These are phyloP conservation scores for Leucophenga montana DNA, from an alignment of 2,888 invertebrate species.

Conservation along the genomic window DNA sequence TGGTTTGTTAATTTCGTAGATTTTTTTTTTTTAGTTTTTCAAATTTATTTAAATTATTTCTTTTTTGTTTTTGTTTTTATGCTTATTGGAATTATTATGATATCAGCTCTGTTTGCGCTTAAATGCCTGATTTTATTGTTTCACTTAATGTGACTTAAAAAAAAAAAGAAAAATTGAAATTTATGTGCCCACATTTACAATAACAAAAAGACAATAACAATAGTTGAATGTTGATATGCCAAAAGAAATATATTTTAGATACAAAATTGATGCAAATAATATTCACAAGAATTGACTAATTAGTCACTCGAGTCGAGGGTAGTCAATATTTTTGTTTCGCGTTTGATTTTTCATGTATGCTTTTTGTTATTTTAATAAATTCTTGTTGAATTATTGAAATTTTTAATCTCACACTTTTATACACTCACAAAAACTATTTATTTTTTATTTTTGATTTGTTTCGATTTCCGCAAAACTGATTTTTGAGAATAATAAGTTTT, in stretches of 20 bases:
- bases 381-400: slow-evolving; percentile 21
- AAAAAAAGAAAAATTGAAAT: too few relatives aligned
- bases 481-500: slow-evolving; percentile 24
- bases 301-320: slow-evolving; percentile 52
- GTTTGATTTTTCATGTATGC: slow-evolving; percentile 19
- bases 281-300: slow-evolving; percentile 54
- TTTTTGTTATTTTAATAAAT: slow-evolving; percentile 10
- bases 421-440: not conserved
- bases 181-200: too few relatives aligned
- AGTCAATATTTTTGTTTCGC: slow-evolving; percentile 15
- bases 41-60: too few relatives aligned
- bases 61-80: slow-evolving; percentile 56
- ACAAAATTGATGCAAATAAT: slow-evolving; percentile 45
- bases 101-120: not conserved
- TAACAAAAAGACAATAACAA: too few relatives aligned
- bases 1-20: slow-evolving; percentile 1
- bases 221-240: too few relatives aligned
- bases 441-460: slow-evolving; percentile 20
- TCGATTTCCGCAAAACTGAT: slow-evolving; percentile 43
- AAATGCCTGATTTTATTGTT: slow-evolving; percentile 25
- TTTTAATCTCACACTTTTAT: not conserved
- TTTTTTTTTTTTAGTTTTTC: slow-evolving; percentile 38
- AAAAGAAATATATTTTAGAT: not conserved
- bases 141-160: too few relatives aligned
- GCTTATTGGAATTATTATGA: slow-evolving; percentile 30